A percentile compares a stretch with the other conserved stretches of the same genome.
Evolutionary conservation across 2,797 vertebrate species (phyloP).

Genomic region (Cossypha niveicapilla): DNA sequence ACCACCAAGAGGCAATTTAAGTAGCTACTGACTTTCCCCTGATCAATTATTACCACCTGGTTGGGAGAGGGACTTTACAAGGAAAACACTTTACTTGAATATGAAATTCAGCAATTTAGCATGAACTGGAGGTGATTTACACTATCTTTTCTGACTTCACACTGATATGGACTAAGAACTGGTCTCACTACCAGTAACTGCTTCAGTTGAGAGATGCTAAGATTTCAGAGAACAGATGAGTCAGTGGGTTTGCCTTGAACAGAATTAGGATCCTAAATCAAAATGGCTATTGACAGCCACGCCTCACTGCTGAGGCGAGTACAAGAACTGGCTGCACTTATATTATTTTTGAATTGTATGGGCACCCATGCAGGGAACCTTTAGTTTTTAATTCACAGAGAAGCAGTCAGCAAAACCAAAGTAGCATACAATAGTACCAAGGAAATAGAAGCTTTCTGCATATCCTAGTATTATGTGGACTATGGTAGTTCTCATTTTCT

Average conservation of each 20-base stretch:
- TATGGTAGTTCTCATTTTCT: not conserved
- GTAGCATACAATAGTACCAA: not conserved
- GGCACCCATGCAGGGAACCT: not conserved
- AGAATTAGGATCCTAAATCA: not conserved
- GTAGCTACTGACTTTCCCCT: not conserved
- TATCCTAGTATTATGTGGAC: not conserved
- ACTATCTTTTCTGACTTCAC: not conserved
- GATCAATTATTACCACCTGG: not conserved
- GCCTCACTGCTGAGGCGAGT: not conserved
- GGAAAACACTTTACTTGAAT: not conserved
- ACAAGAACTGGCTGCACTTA: not conserved
- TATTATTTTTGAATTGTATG: not conserved
- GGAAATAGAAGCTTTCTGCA: not conserved
- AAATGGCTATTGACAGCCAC: not conserved
- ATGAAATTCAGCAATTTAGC: not conserved
- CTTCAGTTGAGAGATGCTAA: not conserved
- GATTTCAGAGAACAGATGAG: not conserved
- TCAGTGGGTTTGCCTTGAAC: not conserved
- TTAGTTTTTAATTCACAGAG: not conserved
- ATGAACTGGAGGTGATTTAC: not conserved
- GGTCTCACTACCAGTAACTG: not conserved
- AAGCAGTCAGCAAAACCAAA: not conserved
- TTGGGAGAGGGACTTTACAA: not conserved
- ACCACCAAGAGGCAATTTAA: not conserved
- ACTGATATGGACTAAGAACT: not conserved